Evolutionary conservation across 2,113 vertebrate genomes (phyloP), one percentile per base, ranked within the genome.

Genomic region (Ammodytes marinus): DNA sequence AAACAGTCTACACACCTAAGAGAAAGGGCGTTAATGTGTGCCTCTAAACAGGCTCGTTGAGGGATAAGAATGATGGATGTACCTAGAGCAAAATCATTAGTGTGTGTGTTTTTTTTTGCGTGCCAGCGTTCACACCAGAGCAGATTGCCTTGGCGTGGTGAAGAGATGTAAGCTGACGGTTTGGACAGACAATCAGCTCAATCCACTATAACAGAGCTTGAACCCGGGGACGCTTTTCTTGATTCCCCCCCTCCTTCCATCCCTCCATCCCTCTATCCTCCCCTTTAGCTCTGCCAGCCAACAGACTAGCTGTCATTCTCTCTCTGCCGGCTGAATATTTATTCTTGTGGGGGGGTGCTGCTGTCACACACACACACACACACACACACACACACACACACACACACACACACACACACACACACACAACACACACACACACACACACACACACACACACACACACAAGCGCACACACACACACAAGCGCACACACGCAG

Each of bases 271-370:
- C 55, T 27, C 43, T 35, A 8, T 42, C 27, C 60, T 10, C 84
- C 70, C 35, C 77, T 78, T 58, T 89, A 27, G 72, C 88, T 78
- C 67, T 40, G 55, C 71, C 77, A 85, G 70, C 81, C 64, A 35
- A 68, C 80, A 72, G 83, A 84, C 82, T 52, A 75, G 93, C 87
- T 42, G 72, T 94, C 93, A 92, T 86, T 82, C 80, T 83, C 82
- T 80, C 19, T 75, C 60, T 49, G 58, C 78, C 74, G 58, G 83
- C 61, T 88, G 84, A 91, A 93, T 92, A 94, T 95, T 88, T 94
- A 93, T 92, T 89, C n/a, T 83, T 83, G 4, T 66, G 87, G 60
- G 76, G 75, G 19, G 27, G 27, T 27, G 27, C 27, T 11, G 54
- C 70, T 81, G 80, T 85, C 60, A 71, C 77, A 66, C 68, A 74